phyloP scores from a whole-genome alignment of 2,888 invertebrate species.

The Falcaria lacertinaria region DNA sequence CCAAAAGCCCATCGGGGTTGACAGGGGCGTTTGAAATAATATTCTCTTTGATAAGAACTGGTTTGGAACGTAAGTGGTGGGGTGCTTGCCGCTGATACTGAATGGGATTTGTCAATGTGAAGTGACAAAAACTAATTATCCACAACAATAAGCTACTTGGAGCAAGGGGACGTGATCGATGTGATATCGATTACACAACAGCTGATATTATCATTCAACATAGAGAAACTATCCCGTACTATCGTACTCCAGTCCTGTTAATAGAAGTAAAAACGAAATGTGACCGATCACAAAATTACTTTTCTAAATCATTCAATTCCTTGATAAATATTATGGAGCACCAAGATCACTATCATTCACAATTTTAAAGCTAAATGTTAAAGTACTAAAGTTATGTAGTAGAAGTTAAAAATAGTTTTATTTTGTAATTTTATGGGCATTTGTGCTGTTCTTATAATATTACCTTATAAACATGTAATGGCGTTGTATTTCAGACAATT shows the following conservation, averaged over 20 bases:
- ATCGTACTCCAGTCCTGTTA: too few species aligned
- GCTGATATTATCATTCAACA: too few species aligned
- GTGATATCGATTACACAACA: conserved; percentile 47
- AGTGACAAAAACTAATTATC: conserved; percentile 80
- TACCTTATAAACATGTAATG: conserved; percentile 17
- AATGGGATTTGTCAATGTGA: conserved; percentile 75
- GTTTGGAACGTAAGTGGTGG: conserved; percentile 62
- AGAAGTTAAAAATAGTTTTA: conserved; percentile 17
- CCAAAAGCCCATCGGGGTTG: conserved; percentile 74
- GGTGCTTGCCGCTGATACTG: conserved; percentile 53
- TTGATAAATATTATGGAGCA: too few species aligned
- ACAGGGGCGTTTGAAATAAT: conserved; percentile 80
- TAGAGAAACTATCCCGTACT: too few species aligned
- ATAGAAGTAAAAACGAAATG: too few species aligned
- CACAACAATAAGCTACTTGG: conserved; percentile 60
- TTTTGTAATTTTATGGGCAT: too few species aligned
- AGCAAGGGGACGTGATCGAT: conserved; percentile 45
- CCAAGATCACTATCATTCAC: too few species aligned
- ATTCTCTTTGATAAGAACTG: conserved; percentile 79
- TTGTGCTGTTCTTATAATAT: too few species aligned
- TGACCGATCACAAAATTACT: too few species aligned
- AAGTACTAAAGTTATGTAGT: too few species aligned
- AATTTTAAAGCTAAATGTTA: too few species aligned
- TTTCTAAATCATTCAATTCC: too few species aligned
- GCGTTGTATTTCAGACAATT: conserved; percentile 59